phyloP scores from a whole-genome alignment of 2,797 vertebrate genomes.

The Sebastes flavidus region DNA sequence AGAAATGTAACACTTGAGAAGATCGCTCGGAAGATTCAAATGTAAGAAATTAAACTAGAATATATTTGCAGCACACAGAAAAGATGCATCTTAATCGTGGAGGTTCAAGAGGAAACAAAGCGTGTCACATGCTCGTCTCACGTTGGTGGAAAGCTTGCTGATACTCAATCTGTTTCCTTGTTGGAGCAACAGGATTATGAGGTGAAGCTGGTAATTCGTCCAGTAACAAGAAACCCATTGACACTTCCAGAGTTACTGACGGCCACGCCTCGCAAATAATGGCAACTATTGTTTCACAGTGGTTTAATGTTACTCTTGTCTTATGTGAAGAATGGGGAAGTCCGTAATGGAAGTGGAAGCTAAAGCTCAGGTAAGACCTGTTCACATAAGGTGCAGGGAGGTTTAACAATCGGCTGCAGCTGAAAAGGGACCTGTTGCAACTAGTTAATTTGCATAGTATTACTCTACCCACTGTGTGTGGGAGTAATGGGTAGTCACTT shows the following conservation, averaged over 20 bases:
- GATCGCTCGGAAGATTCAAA: neutral
- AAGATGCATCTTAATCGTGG: neutral
- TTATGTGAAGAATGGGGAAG: neutral
- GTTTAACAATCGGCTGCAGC: neutral
- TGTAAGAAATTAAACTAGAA: neutral
- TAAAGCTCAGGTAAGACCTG: constrained; percentile 9
- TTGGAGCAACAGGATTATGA: constrained; percentile 19
- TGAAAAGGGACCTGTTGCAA: neutral
- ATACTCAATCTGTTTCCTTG: neutral
- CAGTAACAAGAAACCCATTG: constrained; percentile 6
- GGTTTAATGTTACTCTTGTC: neutral
- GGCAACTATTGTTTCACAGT: neutral
- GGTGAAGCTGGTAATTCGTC: constrained; percentile 15
- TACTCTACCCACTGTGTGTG: neutral
- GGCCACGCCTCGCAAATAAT: neutral
- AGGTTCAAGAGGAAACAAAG: neutral
- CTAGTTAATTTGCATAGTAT: neutral
- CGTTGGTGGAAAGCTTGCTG: neutral
- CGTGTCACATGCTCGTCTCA: neutral
- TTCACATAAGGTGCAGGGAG: neutral
- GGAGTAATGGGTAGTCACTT: neutral
- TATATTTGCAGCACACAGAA: neutral
- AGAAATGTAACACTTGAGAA: neutral
- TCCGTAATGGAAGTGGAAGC: neutral
- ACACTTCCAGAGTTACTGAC: neutral